Percentiles rank a stretch among this genome's conserved stretches.
These are phyloP conservation scores for Metallyticus violacea DNA, from an alignment of 2,888 invertebrate genomes.

Conservation along the genomic window DNA sequence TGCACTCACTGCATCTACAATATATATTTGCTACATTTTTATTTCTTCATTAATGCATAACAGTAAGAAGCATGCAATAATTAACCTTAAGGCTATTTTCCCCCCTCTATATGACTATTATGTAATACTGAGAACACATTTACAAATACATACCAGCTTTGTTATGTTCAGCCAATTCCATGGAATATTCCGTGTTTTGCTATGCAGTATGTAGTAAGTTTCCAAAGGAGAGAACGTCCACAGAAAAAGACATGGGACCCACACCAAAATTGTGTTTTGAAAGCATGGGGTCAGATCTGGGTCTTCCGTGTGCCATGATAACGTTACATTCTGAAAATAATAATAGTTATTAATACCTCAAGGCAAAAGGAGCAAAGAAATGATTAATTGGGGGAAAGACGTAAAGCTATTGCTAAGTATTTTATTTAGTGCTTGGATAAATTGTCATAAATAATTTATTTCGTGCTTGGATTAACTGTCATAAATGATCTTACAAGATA, in stretches of 20 bases:
- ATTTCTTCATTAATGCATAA: no score
- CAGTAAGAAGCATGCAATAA: background rate
- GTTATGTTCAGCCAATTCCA: slow-evolving; percentile 65
- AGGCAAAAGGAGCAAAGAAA: background rate
- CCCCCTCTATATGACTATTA: background rate
- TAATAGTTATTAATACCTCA: slow-evolving; percentile 22
- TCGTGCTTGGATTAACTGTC: background rate
- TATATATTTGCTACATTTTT: background rate
- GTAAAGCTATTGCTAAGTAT: no score
- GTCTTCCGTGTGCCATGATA: slow-evolving; percentile 76
- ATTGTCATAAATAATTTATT: no score
- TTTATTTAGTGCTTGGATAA: no score
- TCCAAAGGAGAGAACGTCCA: slow-evolving; percentile 76
- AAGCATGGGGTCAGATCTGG: slow-evolving; percentile 91
- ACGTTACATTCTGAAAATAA: slow-evolving; percentile 65
- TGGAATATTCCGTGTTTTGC: slow-evolving; percentile 75
- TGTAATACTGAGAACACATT: background rate
- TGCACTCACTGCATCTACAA: background rate
- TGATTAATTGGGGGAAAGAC: no score
- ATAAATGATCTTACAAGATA: background rate
- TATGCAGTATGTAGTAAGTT: slow-evolving; percentile 69
- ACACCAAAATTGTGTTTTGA: slow-evolving; percentile 84
- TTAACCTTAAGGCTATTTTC: background rate
- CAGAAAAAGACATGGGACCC: slow-evolving; percentile 83
- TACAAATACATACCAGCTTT: slow-evolving; percentile 56